Evolutionary conservation across 2,113 vertebrate genomes (phyloP), one percentile per base, ranked within the genome.

Genomic region (Synodontis membranacea): DNA sequence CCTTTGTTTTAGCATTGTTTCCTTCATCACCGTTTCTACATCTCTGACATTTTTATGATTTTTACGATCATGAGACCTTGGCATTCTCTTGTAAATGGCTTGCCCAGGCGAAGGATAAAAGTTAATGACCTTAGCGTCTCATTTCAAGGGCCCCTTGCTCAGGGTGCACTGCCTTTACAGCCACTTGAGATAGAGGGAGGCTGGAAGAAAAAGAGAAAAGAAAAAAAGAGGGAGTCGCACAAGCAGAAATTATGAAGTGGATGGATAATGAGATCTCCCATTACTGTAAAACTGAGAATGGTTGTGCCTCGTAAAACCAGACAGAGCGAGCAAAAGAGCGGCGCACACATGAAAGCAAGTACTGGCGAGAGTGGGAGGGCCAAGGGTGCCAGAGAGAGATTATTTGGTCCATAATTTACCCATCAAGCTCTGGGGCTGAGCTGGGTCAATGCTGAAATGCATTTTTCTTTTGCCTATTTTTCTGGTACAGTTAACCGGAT

Each of bases 121-220:
- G 89, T 94, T 94, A 95, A 93, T 91, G 91, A 92, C 91, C 93
- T 92, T 90, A 90, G 87, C 91, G 91, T 92, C 91, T 93, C 92
- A 93, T 94, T 94, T 93, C 88, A 88, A 88, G 84, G 84, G 80
- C 75, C 86, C 54, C 88, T 89, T 54, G 81, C 90, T 92, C 85
- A 87, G 89, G 89, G 86, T 84, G 34, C 81, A 52, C 84, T 91
- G 89, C 85, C 88, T 91, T 88, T 90, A 90, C 92, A 92, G 90
- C 89, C 92, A 88, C 90, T 88, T 64, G 21, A 58, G 72, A 80
- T 68, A 52, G 46, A 79, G 44, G 11, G 42, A 60, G 52, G 2
- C 37, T 34, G 66, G 11, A 48, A 50, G 87, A 82, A 87, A 87
- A 90, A 58, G 91, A 88, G 91, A 91, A 91, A 88, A 88, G 86